Base-by-base conservation (phyloP, 35 echinoderm and acorn worm species). In the Holothuria glaberrima region DNA sequence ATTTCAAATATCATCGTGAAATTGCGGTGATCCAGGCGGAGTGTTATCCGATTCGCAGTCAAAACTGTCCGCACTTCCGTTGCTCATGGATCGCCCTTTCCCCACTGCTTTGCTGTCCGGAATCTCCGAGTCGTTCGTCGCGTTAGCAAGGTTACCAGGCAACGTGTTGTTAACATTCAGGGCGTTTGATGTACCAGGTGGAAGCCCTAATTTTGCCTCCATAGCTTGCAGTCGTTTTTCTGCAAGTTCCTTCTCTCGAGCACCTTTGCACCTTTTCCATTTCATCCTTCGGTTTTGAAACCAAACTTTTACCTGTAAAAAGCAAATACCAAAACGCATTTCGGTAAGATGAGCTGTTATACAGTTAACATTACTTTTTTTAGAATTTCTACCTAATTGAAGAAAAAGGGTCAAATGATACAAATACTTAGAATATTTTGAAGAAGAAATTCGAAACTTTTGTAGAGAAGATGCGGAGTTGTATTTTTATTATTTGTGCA, bases 221-320 rank as follows among this genome's bases (percentile, higher is more conserved):
- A 99, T 94, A 17, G 93, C 97, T 25, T 99, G 97, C 21, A 99
- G 91, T 34, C 97, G 91, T 61, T 94, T 94, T 33, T 94, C 91
- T 41, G 97, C 97, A 3, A 99, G 66, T 89, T 99, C 97, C 58
- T 94, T 92, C 74, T 99, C 97, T 17, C 97, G 91, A 77, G 97
- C 97, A 85, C 97, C 97, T 54, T 99, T 99, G 79, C 93, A 94
- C 44, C 97, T 68, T 62, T 99, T 99, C 97, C 97, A 99, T 59
- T 99, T 99, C 97, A 99, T 99, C 22, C 97, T 90, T 6, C 97
- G 85, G 85, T 99, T 99, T 88, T 99, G 97, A 61, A 99, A 99
- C 97, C 97, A 99, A 20, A 99, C 97, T 74, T 99, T 99, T 0
- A 99, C 97, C 97, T 99, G 58, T 22, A 46, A 90, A 21, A 24